phyloP scores from a whole-genome alignment of 2,113 vertebrate genomes.

The Psophia crepitans region DNA sequence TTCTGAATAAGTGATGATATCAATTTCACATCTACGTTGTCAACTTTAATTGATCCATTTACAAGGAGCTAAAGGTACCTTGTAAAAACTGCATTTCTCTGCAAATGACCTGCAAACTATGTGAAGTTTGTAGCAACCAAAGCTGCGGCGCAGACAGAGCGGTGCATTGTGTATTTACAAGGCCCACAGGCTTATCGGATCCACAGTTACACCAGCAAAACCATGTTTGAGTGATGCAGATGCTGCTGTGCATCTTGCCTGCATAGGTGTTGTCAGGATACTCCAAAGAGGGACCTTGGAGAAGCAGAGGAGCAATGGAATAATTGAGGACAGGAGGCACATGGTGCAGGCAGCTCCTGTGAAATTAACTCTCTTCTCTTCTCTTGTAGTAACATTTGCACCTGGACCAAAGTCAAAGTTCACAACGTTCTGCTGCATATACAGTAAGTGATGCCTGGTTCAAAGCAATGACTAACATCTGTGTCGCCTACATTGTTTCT shows the following conservation, averaged over 20 bases:
- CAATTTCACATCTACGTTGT: not conserved
- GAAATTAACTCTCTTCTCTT: not conserved
- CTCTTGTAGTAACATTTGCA: slow-evolving; percentile 80
- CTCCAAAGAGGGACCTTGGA: not conserved
- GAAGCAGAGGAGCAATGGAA: not conserved
- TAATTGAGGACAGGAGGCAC: not conserved
- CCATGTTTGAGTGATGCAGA: not conserved
- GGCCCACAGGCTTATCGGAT: not conserved
- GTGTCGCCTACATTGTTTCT: not conserved
- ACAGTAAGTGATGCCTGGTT: slow-evolving; percentile 81
- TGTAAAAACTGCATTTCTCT: not conserved
- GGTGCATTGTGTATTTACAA: not conserved
- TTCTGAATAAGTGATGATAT: not conserved
- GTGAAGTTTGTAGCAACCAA: not conserved
- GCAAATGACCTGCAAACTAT: not conserved
- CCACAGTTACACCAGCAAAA: not conserved
- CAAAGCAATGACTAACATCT: not conserved
- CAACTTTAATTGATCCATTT: not conserved
- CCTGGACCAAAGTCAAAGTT: slow-evolving; percentile 75
- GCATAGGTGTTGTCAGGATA: not conserved
- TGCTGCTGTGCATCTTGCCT: not conserved
- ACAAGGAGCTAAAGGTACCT: not conserved
- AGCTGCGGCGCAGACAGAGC: not conserved
- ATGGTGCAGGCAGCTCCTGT: not conserved
- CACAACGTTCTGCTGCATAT: slow-evolving; percentile 84